These are phyloP conservation scores for Rhabdomys pumilio DNA, from an alignment of 2,797 vertebrate species.

Conservation along the genomic window DNA sequence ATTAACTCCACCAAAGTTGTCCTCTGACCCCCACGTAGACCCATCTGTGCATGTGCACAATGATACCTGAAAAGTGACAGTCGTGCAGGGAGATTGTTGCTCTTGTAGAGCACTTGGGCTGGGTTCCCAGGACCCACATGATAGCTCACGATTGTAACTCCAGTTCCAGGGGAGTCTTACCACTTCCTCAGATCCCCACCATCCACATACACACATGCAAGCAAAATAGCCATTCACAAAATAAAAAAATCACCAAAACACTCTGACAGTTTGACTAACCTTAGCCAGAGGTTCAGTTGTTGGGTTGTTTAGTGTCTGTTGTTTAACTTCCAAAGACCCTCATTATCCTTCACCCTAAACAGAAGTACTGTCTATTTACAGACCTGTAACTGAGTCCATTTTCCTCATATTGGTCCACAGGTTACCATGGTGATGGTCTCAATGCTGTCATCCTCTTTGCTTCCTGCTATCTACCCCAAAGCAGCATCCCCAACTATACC, in stretches of 20 bases:
- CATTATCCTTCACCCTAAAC: neutral
- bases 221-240: neutral
- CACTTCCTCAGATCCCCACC: no score
- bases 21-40: neutral
- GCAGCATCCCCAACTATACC: constrained; percentile 90
- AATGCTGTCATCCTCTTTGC: constrained; percentile 93
- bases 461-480: constrained; percentile 92
- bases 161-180: neutral
- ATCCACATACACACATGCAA: neutral
- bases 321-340: constrained; percentile 12
- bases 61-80: no score
- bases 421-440: constrained; percentile 92
- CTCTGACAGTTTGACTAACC: neutral
- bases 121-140: neutral
- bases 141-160: neutral
- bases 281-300: neutral
- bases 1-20: neutral
- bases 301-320: neutral
- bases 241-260: neutral
- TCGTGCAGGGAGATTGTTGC: neutral
- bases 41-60: neutral
- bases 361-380: neutral
- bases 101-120: neutral
- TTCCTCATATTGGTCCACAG: constrained; percentile 82
- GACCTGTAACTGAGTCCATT: neutral